phyloP scores from a whole-genome alignment of 1,140 invertebrate species.

The Drosophila leontia region DNA sequence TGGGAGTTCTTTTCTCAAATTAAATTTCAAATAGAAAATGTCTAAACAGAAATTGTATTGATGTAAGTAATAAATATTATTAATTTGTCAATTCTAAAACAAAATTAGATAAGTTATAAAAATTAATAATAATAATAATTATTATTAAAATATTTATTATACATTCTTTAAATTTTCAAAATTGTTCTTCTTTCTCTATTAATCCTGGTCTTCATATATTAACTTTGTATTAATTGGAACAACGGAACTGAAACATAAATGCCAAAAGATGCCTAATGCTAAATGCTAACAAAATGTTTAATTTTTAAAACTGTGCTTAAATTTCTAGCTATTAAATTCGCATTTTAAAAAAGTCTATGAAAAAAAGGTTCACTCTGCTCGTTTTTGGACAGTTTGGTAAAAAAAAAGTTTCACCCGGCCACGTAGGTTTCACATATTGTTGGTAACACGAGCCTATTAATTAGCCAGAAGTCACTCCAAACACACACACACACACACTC shows the following conservation, averaged over 20 bases:
- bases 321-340: slow-evolving; percentile 1
- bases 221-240: too few species aligned
- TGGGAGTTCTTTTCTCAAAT: background rate
- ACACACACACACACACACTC: slow-evolving; percentile 13
- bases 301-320: background rate
- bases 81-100: too few species aligned
- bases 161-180: too few species aligned
- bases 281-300: background rate
- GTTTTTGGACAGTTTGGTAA: slow-evolving; percentile 29
- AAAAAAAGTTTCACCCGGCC: slow-evolving; percentile 8
- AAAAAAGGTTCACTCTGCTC: slow-evolving; percentile 2
- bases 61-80: too few species aligned
- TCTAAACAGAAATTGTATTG: background rate
- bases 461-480: slow-evolving; percentile 53
- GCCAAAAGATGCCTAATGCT: too few species aligned
- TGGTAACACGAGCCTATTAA: slow-evolving; percentile 61
- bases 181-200: too few species aligned
- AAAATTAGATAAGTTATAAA: too few species aligned
- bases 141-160: too few species aligned
- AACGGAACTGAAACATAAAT: too few species aligned
- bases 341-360: slow-evolving; percentile 9
- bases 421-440: slow-evolving; percentile 57
- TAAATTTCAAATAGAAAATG: background rate
- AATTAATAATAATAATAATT: too few species aligned
- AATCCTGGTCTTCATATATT: too few species aligned